Evolutionary conservation across 2,888 invertebrate species (phyloP).

Genomic region (Himalopsyche anomala): DNA sequence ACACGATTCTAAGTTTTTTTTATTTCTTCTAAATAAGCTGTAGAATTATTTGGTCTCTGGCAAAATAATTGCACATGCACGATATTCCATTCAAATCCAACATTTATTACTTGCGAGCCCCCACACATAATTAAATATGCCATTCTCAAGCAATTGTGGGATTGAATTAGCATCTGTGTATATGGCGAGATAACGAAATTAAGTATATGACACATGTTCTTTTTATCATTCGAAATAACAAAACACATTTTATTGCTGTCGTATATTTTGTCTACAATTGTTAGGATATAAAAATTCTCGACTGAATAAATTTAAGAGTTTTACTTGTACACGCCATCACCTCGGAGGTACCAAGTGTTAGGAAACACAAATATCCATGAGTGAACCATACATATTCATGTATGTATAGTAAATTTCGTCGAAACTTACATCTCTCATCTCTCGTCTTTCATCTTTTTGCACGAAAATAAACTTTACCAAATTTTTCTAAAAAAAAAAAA

Average conservation of each 20-base stretch:
- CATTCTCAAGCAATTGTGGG: constrained; percentile 8
- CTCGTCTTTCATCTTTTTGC: no score
- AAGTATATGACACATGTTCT: constrained; percentile 37
- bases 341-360: no score
- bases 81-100: constrained; percentile 26
- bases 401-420: no score
- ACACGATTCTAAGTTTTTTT: constrained; percentile 27
- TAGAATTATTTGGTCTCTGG: constrained; percentile 32
- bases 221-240: constrained; percentile 26
- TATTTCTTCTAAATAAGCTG: constrained; percentile 15
- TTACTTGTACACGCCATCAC: not conserved
- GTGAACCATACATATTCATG: no score
- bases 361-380: no score
- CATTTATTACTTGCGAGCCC: constrained; percentile 27
- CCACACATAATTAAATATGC: constrained; percentile 35
- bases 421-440: no score
- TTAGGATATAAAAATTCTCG: not conserved
- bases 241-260: constrained; percentile 24
- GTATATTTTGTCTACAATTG: constrained; percentile 40
- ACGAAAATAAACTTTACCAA: no score
- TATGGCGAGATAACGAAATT: constrained; percentile 29
- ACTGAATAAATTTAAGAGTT: not conserved
- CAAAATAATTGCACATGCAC: constrained; percentile 37
- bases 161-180: constrained; percentile 23
- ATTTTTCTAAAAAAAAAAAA: no score